Evolutionary conservation across 1,140 invertebrate genomes (phyloP), one percentile per base, ranked within the genome.

Genomic region (Laupala kohalensis): DNA sequence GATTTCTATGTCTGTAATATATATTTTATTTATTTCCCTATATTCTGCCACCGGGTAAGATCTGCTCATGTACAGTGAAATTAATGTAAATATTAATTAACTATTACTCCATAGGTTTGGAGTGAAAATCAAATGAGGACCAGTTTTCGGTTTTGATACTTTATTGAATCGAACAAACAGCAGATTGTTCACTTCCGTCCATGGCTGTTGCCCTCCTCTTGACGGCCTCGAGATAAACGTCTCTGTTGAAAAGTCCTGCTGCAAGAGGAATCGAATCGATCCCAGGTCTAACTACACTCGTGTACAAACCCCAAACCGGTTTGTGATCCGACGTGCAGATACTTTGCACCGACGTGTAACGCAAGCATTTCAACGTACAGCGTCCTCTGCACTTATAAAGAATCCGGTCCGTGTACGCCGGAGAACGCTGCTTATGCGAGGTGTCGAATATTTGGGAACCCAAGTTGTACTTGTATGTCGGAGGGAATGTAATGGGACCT

Each of bases 381-480:
- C 5, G 25, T 15, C 80, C 79, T 70, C 83, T 87, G 72, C 90
- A 85, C 77, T 93, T 94, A 76, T 86, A 97, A 6, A 98, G 83
- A 75, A 98, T 95, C 26, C 95, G 85, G 81, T 97, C 94, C 0
- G 94, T 96, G 75, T 95, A 97, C 0, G 94, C 93, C 0, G 96
- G 96, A 19, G 91, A 92, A 4, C 95, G 85, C 77, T 93, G 90
- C 79, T 96, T 96, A 37, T 87, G 88, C 9, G 92, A 94, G 4
- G 92, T 92, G 81, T 97, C 94, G 79, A 94, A 96, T 77, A 88
- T 87, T 79, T 95, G 89, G 9, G 91, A 94, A 25, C 92, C 92
- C 23, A 91, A 88, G 80, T 96, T 92, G 80, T 94, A 97, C 87
- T 98, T 98, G 79, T 96, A 98, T 0, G 95, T 97, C 12, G 95